Evolutionary conservation across 2,888 invertebrate species (phyloP).

Genomic region (Nesidiocoris tenuis): DNA sequence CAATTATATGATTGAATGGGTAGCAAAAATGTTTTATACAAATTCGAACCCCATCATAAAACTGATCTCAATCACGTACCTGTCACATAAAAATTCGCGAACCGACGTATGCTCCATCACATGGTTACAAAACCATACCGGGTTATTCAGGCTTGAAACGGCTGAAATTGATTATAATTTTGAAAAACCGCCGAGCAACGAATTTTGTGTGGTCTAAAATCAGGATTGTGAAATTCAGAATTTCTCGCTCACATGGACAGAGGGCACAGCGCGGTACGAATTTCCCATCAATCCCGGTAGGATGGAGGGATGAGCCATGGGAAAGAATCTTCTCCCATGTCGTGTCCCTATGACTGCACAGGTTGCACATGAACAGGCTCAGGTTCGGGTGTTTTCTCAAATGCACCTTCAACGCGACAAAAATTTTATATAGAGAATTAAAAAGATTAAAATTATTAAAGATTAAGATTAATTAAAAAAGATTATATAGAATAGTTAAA

Average conservation of each 20-base stretch:
- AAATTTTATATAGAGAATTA: neutral
- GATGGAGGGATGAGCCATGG: neutral
- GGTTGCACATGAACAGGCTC: slow-evolving; percentile 1
- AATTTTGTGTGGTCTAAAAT: neutral
- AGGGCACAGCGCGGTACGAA: slow-evolving; percentile 7
- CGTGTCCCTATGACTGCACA: neutral
- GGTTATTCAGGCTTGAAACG: neutral
- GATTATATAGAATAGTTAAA: no score
- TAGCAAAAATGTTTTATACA: no score
- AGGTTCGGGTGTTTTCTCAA: slow-evolving; percentile 7
- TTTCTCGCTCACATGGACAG: neutral
- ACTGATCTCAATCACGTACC: no score
- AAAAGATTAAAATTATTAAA: neutral
- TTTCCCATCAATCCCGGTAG: no score
- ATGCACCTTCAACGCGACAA: neutral
- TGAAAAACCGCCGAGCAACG: no score
- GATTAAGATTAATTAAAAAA: neutral
- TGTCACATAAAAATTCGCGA: no score
- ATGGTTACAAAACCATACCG: neutral
- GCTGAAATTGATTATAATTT: neutral
- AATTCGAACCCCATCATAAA: no score
- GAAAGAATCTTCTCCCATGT: neutral
- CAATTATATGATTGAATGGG: no score
- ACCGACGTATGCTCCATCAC: no score
- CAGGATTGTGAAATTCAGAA: neutral